A percentile compares a stretch with the other conserved stretches of the same genome.
Conservation (phyloP, 2,888 invertebrate genomes). For the Autographa gamma region DNA sequence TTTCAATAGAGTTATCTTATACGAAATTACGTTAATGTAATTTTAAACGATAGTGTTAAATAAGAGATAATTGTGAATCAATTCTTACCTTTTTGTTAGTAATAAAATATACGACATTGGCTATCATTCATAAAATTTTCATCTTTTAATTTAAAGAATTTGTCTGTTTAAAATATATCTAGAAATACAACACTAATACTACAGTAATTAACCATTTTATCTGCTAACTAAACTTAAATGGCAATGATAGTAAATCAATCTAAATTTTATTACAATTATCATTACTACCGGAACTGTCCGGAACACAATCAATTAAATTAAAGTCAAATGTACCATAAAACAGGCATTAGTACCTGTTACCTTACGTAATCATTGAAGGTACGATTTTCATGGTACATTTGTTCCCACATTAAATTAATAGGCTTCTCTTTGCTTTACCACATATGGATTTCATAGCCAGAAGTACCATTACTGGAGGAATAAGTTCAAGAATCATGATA, state of each 20-base stretch:
- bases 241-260: slow-evolving; percentile 29
- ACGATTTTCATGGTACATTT: slow-evolving; percentile 46
- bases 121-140: no score
- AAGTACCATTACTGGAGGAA: slow-evolving; percentile 18
- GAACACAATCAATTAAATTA: slow-evolving; percentile 50
- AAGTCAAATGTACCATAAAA: slow-evolving; percentile 49
- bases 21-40: no score
- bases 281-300: slow-evolving; percentile 45
- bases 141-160: no score
- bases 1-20: no score
- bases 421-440: slow-evolving; percentile 9
- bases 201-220: no score
- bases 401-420: slow-evolving; percentile 34
- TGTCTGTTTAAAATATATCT: no score
- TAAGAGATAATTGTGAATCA: no score
- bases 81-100: no score
- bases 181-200: no score
- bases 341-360: slow-evolving; percentile 27
- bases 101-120: no score
- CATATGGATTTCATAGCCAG: slow-evolving; percentile 8
- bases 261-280: slow-evolving; percentile 33
- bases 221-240: slow-evolving; percentile 11
- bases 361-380: slow-evolving; percentile 37
- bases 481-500: not conserved
- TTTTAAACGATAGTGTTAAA: no score